Evolutionary conservation across 2,113 vertebrate species (phyloP).

Genomic region (Kryptolebias marmoratus): DNA sequence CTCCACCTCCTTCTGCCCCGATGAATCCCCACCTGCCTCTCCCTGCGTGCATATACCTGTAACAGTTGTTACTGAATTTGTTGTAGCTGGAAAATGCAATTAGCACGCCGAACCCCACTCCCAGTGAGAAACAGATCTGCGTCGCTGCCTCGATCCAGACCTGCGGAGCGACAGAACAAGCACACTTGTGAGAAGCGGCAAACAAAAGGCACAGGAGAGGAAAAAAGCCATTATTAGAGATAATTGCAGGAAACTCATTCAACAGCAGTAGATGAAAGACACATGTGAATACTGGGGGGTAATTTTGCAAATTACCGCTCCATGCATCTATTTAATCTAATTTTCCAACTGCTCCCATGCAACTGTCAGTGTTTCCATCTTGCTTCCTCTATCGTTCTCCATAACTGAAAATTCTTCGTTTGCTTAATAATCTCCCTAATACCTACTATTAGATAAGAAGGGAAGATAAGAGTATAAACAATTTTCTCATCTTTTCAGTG

Average conservation of each 20-base stretch:
- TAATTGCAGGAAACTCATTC: slow-evolving; percentile 85
- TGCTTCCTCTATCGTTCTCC: slow-evolving; percentile 31
- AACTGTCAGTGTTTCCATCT: slow-evolving; percentile 36
- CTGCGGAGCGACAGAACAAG: slow-evolving; percentile 79
- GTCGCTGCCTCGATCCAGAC: slow-evolving; percentile 88
- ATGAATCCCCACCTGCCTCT: slow-evolving; percentile 8
- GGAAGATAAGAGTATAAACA: slow-evolving; percentile 16
- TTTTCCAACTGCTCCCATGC: slow-evolving; percentile 78
- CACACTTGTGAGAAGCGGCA: slow-evolving; percentile 79
- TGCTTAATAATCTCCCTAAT: slow-evolving; percentile 18
- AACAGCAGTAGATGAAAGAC: slow-evolving; percentile 85
- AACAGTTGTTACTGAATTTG: slow-evolving; percentile 90
- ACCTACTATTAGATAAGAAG: slow-evolving; percentile 3
- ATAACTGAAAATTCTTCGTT: slow-evolving; percentile 38
- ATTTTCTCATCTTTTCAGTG: not conserved
- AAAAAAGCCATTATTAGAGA: slow-evolving; percentile 85
- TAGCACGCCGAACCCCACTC: slow-evolving; percentile 89
- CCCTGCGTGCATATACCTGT: slow-evolving; percentile 76
- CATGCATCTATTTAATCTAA: slow-evolving; percentile 84
- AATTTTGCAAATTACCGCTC: slow-evolving; percentile 85
- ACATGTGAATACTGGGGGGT: slow-evolving; percentile 82
- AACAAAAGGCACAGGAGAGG: slow-evolving; percentile 76
- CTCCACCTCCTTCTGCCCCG: not conserved
- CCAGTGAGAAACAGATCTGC: slow-evolving; percentile 89
- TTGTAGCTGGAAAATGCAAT: slow-evolving; percentile 90